These are phyloP conservation scores for Periophthalmus magnuspinnatus DNA, from an alignment of 2,797 vertebrate genomes.

Conservation along the genomic window DNA sequence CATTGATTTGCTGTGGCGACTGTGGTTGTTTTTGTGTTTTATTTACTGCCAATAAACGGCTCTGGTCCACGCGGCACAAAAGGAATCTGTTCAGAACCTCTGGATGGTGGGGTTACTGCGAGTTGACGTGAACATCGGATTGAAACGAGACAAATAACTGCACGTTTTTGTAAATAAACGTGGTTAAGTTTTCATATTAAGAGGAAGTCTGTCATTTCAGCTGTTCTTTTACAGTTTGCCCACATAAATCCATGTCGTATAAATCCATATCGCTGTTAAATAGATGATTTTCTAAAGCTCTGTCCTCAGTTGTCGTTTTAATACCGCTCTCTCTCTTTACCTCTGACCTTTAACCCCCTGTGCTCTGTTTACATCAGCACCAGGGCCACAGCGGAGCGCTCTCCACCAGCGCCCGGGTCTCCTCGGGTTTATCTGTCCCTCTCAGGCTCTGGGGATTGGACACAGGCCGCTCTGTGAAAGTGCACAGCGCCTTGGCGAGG, in stretches of 20 bases:
- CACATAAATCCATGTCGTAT: not conserved
- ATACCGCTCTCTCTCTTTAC: not conserved
- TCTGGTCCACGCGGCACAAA: not conserved
- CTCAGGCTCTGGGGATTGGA: conserved; percentile 65
- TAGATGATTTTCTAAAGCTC: not conserved
- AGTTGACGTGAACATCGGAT: not conserved
- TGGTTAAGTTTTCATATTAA: too few species aligned
- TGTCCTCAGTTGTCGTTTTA: not conserved
- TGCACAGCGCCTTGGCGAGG: conserved; percentile 7
- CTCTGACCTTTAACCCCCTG: not conserved
- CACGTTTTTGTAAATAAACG: too few species aligned
- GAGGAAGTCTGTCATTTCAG: too few species aligned
- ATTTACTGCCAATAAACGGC: too few species aligned
- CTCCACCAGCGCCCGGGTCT: conserved; percentile 45
- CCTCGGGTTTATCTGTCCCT: conserved; percentile 66
- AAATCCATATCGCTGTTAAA: not conserved
- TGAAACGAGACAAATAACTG: too few species aligned
- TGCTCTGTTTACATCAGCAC: conserved; percentile 16
- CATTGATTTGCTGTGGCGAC: too few species aligned
- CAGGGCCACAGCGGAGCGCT: conserved; percentile 15
- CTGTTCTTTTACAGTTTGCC: not conserved
- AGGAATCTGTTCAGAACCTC: not conserved
- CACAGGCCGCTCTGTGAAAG: conserved; percentile 47
- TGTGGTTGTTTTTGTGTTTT: too few species aligned
- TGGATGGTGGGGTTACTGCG: not conserved